Conservation (phyloP, 1,140 invertebrate species). For the Bombus breviceps region DNA sequence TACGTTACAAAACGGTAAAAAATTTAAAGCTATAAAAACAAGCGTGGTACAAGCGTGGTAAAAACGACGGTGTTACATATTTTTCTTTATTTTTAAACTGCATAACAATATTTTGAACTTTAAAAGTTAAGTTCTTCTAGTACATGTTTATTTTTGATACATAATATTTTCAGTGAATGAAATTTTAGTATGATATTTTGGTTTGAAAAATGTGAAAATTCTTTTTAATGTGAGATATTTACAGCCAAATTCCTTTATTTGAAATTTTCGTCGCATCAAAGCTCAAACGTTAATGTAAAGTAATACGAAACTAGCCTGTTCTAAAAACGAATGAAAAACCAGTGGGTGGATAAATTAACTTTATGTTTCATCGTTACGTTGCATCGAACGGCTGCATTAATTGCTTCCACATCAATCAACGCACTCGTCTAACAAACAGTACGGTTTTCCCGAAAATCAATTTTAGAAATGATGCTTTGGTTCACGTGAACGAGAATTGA, state of each 20-base stretch:
- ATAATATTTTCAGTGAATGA: neutral
- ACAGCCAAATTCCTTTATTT: no score
- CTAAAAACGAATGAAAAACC: neutral
- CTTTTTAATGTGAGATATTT: no score
- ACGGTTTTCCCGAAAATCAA: neutral
- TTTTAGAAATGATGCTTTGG: neutral
- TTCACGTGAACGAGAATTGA: neutral
- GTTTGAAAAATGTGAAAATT: neutral
- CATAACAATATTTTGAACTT: neutral
- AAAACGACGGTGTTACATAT: neutral
- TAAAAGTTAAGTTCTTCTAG: neutral
- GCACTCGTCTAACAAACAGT: neutral
- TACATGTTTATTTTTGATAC: neutral
- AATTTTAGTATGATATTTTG: neutral
- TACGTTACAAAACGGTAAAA: neutral
- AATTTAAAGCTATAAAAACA: no score
- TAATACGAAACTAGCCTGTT: neutral
- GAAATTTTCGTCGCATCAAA: neutral
- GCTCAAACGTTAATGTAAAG: neutral
- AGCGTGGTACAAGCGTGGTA: rapidly evolving
- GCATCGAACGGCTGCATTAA: neutral
- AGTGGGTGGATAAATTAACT: neutral
- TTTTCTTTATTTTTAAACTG: neutral
- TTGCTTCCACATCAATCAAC: conserved; percentile 30
- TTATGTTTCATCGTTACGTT: neutral